Evolutionary conservation across 2,113 vertebrate genomes (phyloP), one percentile per base, ranked within the genome.

Genomic region (Lasiurus borealis): DNA sequence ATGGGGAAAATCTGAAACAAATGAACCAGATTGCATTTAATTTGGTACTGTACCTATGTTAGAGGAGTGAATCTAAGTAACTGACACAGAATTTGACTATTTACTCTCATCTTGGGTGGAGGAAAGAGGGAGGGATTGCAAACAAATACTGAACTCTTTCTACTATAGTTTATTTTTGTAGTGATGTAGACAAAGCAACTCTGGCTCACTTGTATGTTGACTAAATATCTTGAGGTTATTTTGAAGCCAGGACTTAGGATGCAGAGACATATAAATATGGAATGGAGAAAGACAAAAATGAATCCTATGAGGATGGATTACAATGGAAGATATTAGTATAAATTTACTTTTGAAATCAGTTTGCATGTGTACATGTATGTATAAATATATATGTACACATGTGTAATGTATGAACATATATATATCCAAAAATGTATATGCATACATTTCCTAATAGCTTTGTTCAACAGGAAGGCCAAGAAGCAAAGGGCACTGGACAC

Each of bases 291-390:
- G 34, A 44, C 7, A 75, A 73, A 85, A 95, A 50, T 87, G 76
- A 93, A 48, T 93, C 40, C 52, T 75, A 3, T 31, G 44, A 54
- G 18, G 12, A 31, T 80, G 8, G 44, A 34, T 64, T 73, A 21
- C 13, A 90, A 89, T 66, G 75, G 27, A 76, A 68, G 23, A 0
- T 25, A 59, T n/a, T 29, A 25, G 14, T 64, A 46, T 57, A 29
- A 89, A 88, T 90, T 62, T n/a, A 54, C 81, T 88, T 95, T 97
- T 93, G 14, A 87, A 95, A 69, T 36, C 48, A 69, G 25, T 46
- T 31, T 18, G 6, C 78, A 21, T 71, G 18, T 25, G 3, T 34
- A 27, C 25, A 16, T 16, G 3, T 27, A 9, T 75, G 13, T 50
- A 27, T 34, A 2, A 44, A 14, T 57, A 12, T 8, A 57, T 29